phyloP scores from a whole-genome alignment of 2,888 invertebrate genomes.

The Coelogynopora nodosa region DNA sequence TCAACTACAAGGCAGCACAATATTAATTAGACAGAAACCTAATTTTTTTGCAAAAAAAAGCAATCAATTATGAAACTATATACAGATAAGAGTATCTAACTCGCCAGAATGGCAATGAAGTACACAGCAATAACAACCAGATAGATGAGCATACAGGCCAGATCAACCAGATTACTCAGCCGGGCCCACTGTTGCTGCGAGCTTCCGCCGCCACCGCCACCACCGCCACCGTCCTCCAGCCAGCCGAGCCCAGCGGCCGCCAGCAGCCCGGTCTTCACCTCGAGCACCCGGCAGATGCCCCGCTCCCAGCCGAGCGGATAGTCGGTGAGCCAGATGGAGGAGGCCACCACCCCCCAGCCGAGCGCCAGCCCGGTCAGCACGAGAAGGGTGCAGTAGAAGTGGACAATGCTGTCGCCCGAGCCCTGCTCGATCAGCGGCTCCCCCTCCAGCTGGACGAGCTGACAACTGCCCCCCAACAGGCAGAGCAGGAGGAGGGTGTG shows the following conservation, averaged over 20 bases:
- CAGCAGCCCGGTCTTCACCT: background rate
- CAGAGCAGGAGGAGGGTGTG: background rate
- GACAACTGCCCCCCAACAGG: background rate
- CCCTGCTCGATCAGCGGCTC: background rate
- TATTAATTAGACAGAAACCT: too few relatives aligned
- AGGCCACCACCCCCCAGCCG: background rate
- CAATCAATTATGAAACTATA: too few relatives aligned
- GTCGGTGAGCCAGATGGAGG: background rate
- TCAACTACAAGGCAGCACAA: too few relatives aligned
- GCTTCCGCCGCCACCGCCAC: background rate
- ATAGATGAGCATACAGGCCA: background rate
- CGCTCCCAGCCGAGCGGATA: background rate
- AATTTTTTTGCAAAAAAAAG: too few relatives aligned
- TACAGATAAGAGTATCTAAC: too few relatives aligned
- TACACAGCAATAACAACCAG: background rate
- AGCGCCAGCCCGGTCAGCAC: background rate
- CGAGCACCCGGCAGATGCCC: background rate
- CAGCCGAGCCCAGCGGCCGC: background rate
- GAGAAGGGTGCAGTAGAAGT: background rate
- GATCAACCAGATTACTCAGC: background rate
- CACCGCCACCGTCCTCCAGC: background rate
- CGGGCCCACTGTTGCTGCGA: background rate
- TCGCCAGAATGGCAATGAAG: background rate
- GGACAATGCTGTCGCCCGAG: background rate
- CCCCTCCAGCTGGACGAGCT: background rate